phyloP scores from a whole-genome alignment of 2,797 vertebrate species.

The Lacerta agilis region DNA sequence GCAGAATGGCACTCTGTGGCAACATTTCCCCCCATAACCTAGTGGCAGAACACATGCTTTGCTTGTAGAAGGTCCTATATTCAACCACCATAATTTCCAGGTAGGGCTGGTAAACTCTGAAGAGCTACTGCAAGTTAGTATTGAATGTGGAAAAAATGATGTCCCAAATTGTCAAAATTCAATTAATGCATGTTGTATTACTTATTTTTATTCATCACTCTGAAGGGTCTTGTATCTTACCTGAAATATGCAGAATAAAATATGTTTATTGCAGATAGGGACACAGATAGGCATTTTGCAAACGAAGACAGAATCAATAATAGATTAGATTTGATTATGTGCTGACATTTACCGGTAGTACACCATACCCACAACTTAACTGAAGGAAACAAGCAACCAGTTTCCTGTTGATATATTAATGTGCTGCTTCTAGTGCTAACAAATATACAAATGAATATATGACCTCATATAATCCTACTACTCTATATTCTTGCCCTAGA shows the following conservation, averaged over 20 bases:
- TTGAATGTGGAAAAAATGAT: not conserved
- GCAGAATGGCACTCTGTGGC: not conserved
- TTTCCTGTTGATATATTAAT: no score
- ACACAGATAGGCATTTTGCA: conserved; percentile 64
- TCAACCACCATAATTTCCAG: no score
- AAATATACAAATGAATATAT: no score
- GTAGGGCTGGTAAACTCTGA: no score
- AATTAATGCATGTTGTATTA: conserved; percentile 18
- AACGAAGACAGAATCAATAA: conserved; percentile 65
- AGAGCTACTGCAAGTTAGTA: no score
- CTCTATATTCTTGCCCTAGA: no score
- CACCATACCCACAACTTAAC: conserved; percentile 15
- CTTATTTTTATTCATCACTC: conserved; percentile 50
- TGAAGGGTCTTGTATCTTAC: conserved; percentile 41
- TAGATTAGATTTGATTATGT: conserved; percentile 69
- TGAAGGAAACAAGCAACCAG: no score
- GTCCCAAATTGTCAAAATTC: conserved; percentile 15
- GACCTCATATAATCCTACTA: no score
- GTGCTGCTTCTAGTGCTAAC: no score
- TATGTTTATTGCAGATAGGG: conserved; percentile 48
- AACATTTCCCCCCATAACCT: not conserved
- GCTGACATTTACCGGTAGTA: conserved; percentile 69
- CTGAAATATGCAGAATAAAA: conserved; percentile 50
- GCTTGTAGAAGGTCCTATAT: no score
- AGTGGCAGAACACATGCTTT: no score